Conservation (phyloP, 2,888 invertebrate genomes). For the Acleris holmiana region DNA sequence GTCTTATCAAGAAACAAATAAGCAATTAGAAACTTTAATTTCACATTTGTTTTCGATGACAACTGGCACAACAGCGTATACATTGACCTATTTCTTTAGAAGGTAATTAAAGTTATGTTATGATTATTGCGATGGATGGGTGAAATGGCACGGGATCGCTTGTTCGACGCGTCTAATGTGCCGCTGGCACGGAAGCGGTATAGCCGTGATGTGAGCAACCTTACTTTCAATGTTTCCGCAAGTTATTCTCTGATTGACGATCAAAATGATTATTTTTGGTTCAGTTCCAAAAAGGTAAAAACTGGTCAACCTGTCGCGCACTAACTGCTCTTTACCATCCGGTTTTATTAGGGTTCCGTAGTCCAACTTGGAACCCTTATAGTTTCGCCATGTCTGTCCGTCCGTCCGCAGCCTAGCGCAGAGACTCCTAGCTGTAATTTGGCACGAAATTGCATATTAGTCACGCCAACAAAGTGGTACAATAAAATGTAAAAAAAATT, state of each 20-base stretch:
- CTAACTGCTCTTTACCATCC: too few relatives aligned
- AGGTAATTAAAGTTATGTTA: slow-evolving; percentile 27
- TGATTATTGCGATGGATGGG: slow-evolving; percentile 22
- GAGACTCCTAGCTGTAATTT: too few relatives aligned
- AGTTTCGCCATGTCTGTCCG: too few relatives aligned
- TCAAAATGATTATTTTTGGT: background rate
- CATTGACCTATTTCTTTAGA: slow-evolving; percentile 24
- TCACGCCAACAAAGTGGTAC: too few relatives aligned
- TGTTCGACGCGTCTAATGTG: slow-evolving; percentile 32
- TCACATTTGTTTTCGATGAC: background rate
- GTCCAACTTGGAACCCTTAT: too few relatives aligned
- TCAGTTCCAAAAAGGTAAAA: background rate
- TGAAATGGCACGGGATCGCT: slow-evolving; percentile 27
- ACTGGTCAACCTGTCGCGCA: too few relatives aligned
- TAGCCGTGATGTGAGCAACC: slow-evolving; percentile 31
- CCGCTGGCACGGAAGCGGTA: slow-evolving; percentile 26
- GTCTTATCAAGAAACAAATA: too few relatives aligned
- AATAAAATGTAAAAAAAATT: too few relatives aligned
- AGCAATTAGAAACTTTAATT: too few relatives aligned
- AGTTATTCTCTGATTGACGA: background rate
- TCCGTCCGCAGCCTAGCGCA: too few relatives aligned
- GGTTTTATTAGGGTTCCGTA: too few relatives aligned
- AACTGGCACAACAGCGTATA: background rate
- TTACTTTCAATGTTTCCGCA: slow-evolving; percentile 1
- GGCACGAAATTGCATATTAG: too few relatives aligned